Evolutionary conservation across 2,888 invertebrate species (phyloP).

Genomic region (Phaonia tiefii): DNA sequence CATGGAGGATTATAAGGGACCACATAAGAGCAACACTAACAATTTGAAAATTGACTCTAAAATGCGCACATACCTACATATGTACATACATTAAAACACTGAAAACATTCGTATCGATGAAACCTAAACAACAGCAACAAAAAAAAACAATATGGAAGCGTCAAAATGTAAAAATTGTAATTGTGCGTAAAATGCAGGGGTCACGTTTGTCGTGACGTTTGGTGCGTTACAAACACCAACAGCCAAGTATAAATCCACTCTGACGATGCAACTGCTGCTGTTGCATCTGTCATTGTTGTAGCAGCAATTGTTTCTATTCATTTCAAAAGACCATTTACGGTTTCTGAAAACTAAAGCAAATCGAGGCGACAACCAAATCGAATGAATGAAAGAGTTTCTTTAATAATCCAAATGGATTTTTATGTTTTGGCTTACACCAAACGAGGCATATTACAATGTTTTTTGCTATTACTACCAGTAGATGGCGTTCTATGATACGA

Average conservation of each 20-base stretch:
- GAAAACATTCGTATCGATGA: slow-evolving; percentile 31
- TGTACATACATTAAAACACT: neutral
- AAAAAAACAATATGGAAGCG: slow-evolving; percentile 36
- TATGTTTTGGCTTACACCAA: too few relatives aligned
- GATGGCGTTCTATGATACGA: slow-evolving; percentile 1
- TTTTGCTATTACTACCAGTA: neutral
- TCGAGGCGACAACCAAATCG: too few relatives aligned
- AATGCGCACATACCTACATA: neutral
- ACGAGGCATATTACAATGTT: too few relatives aligned
- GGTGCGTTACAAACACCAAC: neutral
- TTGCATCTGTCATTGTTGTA: neutral
- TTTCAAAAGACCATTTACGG: too few relatives aligned
- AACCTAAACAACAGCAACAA: slow-evolving; percentile 19
- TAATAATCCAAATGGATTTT: slow-evolving; percentile 7
- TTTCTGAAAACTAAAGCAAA: slow-evolving; percentile 1
- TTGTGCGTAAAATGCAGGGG: slow-evolving; percentile 61
- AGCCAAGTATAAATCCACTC: neutral
- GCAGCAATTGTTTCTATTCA: slow-evolving; percentile 16
- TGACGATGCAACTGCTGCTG: neutral
- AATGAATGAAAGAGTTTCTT: slow-evolving; percentile 34
- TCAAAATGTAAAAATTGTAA: slow-evolving; percentile 30
- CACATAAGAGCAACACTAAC: slow-evolving; percentile 15
- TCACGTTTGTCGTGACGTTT: slow-evolving; percentile 58
- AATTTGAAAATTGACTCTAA: slow-evolving; percentile 46
- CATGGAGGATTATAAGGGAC: slow-evolving; percentile 43